Evolutionary conservation across 1,140 invertebrate genomes (phyloP).

Genomic region (Bombus affinis): DNA sequence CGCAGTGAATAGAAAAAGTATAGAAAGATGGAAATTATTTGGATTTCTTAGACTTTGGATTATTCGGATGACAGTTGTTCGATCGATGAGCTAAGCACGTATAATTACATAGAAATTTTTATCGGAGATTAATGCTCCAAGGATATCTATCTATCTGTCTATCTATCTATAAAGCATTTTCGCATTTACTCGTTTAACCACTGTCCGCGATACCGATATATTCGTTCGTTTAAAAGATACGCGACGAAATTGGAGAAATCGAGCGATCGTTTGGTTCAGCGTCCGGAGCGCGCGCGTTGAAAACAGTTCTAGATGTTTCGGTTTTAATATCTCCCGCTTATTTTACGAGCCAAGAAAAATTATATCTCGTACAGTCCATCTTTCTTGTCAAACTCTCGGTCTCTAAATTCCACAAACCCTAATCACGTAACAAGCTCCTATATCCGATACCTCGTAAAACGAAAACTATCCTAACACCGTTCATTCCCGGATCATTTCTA

Average conservation of each 20-base stretch:
- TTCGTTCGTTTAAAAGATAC: neutral
- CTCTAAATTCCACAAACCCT: neutral
- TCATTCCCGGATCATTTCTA: neutral
- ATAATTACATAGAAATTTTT: neutral
- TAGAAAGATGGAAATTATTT: neutral
- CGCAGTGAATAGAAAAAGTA: neutral
- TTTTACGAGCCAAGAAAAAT: neutral
- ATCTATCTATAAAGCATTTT: no score
- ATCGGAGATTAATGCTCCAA: neutral
- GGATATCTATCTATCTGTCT: no score
- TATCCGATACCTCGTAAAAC: neutral
- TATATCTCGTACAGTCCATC: neutral
- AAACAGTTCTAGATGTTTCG: neutral
- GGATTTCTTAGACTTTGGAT: neutral
- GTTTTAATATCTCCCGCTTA: neutral
- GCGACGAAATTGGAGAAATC: neutral
- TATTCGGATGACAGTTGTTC: neutral
- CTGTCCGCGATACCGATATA: neutral
- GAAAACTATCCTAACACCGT: neutral
- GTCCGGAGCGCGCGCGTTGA: no score
- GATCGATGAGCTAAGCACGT: neutral
- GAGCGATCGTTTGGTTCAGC: neutral
- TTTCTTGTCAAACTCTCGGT: neutral
- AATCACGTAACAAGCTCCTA: neutral
- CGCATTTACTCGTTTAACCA: no score